These are phyloP conservation scores for Florisuga fusca DNA, from an alignment of 2,797 vertebrate species.

Conservation along the genomic window DNA sequence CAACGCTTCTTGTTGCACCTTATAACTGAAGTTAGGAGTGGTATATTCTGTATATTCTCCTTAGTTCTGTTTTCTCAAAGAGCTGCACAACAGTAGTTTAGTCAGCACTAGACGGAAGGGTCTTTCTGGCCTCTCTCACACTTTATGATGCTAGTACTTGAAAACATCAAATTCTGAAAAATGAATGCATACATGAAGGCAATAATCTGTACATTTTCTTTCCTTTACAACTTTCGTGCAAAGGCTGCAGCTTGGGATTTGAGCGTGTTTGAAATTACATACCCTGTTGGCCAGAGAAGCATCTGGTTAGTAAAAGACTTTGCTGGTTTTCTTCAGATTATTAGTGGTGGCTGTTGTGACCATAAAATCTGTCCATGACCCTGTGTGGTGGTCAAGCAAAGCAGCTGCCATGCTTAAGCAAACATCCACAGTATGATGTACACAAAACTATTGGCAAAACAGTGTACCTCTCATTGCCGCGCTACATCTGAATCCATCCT, in stretches of 20 bases:
- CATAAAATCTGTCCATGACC: neutral
- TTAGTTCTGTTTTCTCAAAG: neutral
- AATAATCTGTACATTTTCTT: neutral
- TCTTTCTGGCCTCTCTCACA: neutral
- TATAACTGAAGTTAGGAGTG: neutral
- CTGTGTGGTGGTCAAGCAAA: neutral
- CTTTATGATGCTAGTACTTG: neutral
- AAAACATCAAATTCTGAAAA: neutral
- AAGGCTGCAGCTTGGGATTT: neutral
- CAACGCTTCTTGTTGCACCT: neutral
- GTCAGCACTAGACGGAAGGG: neutral
- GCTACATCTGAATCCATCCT: neutral
- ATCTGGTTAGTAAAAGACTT: neutral
- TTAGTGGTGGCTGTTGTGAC: neutral
- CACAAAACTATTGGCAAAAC: neutral
- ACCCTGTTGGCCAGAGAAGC: neutral
- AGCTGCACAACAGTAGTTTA: neutral
- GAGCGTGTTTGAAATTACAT: neutral
- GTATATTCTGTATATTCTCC: neutral
- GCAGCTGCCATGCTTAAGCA: neutral
- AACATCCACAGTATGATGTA: neutral
- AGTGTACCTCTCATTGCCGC: neutral
- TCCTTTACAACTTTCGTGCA: neutral
- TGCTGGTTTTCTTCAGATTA: neutral
- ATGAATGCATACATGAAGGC: neutral